A percentile compares a stretch with the other conserved stretches of the same genome.
phyloP scores from a whole-genome alignment of 2,888 invertebrate genomes.

The Caenorhabditis parvicauda region DNA sequence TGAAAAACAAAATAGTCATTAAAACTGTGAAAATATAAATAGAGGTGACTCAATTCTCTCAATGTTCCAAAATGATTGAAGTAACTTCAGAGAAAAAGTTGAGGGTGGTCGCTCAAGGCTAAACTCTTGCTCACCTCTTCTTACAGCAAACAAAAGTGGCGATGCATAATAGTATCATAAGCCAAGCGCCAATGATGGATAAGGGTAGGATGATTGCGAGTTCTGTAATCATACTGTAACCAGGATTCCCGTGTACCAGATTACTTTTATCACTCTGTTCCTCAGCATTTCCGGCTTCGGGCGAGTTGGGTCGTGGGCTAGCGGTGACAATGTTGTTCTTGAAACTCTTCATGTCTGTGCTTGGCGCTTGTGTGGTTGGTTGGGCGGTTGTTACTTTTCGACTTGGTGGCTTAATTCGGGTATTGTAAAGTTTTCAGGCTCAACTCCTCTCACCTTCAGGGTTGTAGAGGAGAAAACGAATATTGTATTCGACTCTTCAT shows the following conservation, averaged over 20 bases:
- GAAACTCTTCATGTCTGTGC: not conserved
- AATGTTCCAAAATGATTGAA: no score
- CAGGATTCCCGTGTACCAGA: not conserved
- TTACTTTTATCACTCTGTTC: constrained; percentile 22
- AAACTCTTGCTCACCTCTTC: constrained; percentile 24
- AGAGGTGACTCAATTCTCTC: no score
- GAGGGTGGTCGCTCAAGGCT: not conserved
- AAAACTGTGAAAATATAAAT: not conserved
- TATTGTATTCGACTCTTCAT: no score
- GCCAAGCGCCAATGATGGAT: constrained; percentile 59
- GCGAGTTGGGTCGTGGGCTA: not conserved
- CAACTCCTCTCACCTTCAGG: no score
- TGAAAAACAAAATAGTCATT: not conserved
- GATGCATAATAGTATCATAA: constrained; percentile 56
- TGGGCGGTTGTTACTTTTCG: constrained; percentile 7
- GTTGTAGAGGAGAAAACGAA: no score
- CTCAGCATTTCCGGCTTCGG: constrained; percentile 14
- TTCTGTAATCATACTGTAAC: constrained; percentile 19
- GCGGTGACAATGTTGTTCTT: constrained; percentile 3
- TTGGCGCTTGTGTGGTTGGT: constrained; percentile 6
- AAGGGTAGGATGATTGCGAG: constrained; percentile 57
- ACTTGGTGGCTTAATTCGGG: no score
- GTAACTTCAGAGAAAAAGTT: no score
- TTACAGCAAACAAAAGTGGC: constrained; percentile 57
- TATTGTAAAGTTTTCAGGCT: no score